Evolutionary conservation across 2,797 vertebrate species (phyloP).

Genomic region (Oryzias sinensis): DNA sequence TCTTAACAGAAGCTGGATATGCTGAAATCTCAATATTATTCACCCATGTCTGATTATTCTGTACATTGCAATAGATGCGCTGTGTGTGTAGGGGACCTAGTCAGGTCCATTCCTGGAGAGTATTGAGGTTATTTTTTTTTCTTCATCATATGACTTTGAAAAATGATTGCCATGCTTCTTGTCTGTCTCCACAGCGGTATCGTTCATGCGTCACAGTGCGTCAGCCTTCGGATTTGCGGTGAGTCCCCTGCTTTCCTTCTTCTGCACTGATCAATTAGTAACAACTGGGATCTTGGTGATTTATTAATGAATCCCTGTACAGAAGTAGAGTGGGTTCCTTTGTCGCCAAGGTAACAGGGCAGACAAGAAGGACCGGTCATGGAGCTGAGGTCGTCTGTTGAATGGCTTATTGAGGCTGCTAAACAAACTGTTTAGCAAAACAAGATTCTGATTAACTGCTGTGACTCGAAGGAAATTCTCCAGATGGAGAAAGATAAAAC

Average conservation of each 20-base stretch:
- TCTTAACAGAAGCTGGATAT: no score
- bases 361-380: slow-evolving; percentile 13
- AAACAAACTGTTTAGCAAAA: slow-evolving; percentile 6
- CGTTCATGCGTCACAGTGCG: slow-evolving; percentile 96
- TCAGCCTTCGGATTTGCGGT: slow-evolving; percentile 99
- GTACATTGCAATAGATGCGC: background rate
- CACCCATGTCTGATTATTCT: no score
- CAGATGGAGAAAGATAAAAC: no score
- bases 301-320: slow-evolving; percentile 48
- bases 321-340: slow-evolving; percentile 51
- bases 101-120: background rate
- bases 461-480: slow-evolving; percentile 13
- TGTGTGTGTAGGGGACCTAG: background rate
- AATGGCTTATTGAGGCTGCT: slow-evolving; percentile 15
- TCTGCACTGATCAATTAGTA: slow-evolving; percentile 64
- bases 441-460: slow-evolving; percentile 1
- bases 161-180: background rate
- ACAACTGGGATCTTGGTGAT: slow-evolving; percentile 46
- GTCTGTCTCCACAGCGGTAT: slow-evolving; percentile 84
- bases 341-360: slow-evolving; percentile 65
- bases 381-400: slow-evolving; percentile 21
- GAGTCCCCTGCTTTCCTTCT: slow-evolving; percentile 74
- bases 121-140: background rate
- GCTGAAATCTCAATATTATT: no score
- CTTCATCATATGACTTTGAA: background rate